A percentile compares a stretch with the other conserved stretches of the same genome.
phyloP scores from a whole-genome alignment of 1,140 invertebrate species.

The Leptonema lineaticorne region DNA sequence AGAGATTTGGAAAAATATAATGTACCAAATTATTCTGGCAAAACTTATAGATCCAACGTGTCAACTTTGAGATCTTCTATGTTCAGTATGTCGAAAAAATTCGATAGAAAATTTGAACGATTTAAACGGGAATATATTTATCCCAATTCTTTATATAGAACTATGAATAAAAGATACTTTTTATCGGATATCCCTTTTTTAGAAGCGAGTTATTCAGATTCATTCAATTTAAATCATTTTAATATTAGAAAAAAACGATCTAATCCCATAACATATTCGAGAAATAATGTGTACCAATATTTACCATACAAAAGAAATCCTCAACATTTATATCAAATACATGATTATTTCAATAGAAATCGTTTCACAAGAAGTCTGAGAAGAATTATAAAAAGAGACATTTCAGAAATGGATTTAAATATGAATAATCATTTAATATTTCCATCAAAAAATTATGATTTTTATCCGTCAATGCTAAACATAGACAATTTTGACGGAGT shows the following conservation, averaged over 20 bases:
- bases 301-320: no score
- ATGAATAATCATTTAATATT: no score
- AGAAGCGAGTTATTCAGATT: not conserved
- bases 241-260: conserved; percentile 8
- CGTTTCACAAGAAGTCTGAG: not conserved
- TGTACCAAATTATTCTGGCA: not conserved
- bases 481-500: conserved; percentile 22
- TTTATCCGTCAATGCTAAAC: not conserved
- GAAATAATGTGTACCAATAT: no score
- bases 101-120: not conserved
- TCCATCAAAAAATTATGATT: no score
- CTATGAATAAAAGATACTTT: not conserved
- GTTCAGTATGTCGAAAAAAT: not conserved
- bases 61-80: no score
- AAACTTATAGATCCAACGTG: not conserved
- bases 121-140: not conserved
- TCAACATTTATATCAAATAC: no score
- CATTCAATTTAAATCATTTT: not conserved
- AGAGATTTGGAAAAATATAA: conserved; percentile 10
- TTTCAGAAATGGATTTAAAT: no score
- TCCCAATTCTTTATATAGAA: not conserved
- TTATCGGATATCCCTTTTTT: conserved; percentile 1
- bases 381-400: conserved; percentile 8
- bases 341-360: not conserved
- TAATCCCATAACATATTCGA: no score